Percentiles rank a stretch among this genome's conserved stretches.
Evolutionary conservation across 2,888 invertebrate genomes (phyloP).

Genomic region (Sinopyrophorus schimmeli): DNA sequence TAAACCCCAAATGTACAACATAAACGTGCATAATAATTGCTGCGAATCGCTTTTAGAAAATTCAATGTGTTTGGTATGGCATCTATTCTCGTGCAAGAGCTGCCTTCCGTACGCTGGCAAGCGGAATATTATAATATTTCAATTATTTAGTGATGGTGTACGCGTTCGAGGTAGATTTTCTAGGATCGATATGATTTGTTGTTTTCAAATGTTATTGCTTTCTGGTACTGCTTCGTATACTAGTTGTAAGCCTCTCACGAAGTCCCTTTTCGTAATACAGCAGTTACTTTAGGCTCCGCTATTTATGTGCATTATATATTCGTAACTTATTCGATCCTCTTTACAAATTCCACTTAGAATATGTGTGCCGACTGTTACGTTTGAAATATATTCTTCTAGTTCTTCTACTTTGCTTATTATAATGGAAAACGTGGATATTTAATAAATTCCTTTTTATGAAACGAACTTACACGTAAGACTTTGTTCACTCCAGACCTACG

Average conservation of each 20-base stretch:
- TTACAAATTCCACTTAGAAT: constrained; percentile 18
- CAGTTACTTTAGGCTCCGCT: constrained; percentile 27
- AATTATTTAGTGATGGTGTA: constrained; percentile 44
- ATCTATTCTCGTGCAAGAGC: too few species aligned
- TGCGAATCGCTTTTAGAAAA: too few species aligned
- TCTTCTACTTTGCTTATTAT: too few species aligned
- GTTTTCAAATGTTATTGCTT: constrained; percentile 53
- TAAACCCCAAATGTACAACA: too few species aligned
- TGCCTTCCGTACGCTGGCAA: constrained; percentile 21
- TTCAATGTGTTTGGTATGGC: too few species aligned
- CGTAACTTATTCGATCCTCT: constrained; percentile 27
- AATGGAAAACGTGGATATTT: too few species aligned
- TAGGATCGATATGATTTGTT: constrained; percentile 55
- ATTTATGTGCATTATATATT: constrained; percentile 30
- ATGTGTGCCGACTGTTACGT: too few species aligned
- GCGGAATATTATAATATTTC: constrained; percentile 44
- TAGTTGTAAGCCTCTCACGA: constrained; percentile 26
- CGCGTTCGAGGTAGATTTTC: constrained; percentile 47
- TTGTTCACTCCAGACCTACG: too few species aligned
- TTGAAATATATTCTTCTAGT: too few species aligned
- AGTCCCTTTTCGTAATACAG: constrained; percentile 26
- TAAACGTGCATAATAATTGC: too few species aligned
- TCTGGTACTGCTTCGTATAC: constrained; percentile 28
- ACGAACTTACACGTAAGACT: too few species aligned
- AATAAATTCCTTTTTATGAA: too few species aligned